A percentile compares a stretch with the other conserved stretches of the same genome.
These are phyloP conservation scores for Cottus gobio DNA, from an alignment of 2,113 vertebrate genomes.

Conservation along the genomic window DNA sequence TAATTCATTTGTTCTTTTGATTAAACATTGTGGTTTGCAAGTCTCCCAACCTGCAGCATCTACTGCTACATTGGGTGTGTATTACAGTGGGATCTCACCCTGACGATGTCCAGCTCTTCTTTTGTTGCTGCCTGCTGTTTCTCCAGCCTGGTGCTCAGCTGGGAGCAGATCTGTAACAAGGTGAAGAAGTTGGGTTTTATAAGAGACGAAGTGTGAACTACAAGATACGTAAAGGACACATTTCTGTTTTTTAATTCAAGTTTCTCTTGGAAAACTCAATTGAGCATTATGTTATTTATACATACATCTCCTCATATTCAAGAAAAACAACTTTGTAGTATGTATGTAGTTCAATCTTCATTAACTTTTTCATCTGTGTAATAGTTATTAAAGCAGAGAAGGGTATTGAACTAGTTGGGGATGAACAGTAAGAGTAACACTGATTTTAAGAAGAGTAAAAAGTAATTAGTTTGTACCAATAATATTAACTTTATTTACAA, in stretches of 20 bases:
- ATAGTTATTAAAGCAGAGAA: neutral
- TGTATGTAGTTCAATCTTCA: neutral
- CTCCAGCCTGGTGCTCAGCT: constrained; percentile 95
- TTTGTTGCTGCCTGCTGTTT: constrained; percentile 95
- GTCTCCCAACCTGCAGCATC: neutral
- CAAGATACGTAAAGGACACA: neutral
- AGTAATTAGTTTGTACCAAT: neutral
- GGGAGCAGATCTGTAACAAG: constrained; percentile 93
- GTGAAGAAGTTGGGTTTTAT: neutral
- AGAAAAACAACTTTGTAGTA: neutral
- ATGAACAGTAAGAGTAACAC: neutral
- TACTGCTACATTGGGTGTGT: neutral
- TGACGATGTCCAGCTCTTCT: constrained; percentile 95
- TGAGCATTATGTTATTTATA: neutral
- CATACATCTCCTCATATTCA: neutral
- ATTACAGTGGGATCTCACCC: constrained; percentile 80
- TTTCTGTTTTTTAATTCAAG: neutral
- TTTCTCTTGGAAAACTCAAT: neutral
- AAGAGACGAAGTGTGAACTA: neutral
- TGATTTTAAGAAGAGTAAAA: neutral
- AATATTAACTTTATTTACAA: neutral
- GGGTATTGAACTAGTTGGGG: neutral
- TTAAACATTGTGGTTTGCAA: neutral
- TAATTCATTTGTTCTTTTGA: constrained; percentile 3
- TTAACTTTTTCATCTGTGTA: neutral